A percentile compares a stretch with the other conserved stretches of the same genome.
Evolutionary conservation across 2,888 invertebrate species (phyloP).

Genomic region (Clepsis dumicolana): DNA sequence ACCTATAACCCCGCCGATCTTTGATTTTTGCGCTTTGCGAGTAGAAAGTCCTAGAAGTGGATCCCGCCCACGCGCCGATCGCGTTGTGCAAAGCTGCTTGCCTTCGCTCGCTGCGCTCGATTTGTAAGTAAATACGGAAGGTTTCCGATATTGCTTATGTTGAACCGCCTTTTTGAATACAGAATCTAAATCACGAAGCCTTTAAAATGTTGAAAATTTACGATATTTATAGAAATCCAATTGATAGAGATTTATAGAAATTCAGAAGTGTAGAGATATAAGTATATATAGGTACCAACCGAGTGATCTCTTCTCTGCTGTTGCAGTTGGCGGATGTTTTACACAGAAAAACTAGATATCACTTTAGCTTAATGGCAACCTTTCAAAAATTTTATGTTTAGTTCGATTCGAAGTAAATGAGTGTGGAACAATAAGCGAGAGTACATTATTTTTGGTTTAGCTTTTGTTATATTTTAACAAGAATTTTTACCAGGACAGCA

Average conservation of each 20-base stretch:
- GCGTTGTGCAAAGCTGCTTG: slow-evolving; percentile 70
- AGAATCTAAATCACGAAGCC: neutral
- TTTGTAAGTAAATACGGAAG: slow-evolving; percentile 58
- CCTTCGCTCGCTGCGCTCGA: slow-evolving; percentile 68
- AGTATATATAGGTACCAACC: too few relatives aligned
- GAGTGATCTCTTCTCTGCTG: too few relatives aligned
- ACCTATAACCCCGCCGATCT: slow-evolving; percentile 5
- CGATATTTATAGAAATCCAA: too few relatives aligned
- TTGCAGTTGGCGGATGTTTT: too few relatives aligned
- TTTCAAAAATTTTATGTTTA: too few relatives aligned
- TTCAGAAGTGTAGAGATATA: too few relatives aligned
- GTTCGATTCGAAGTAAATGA: too few relatives aligned
- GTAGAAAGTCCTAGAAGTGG: slow-evolving; percentile 48
- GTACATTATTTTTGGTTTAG: too few relatives aligned
- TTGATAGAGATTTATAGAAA: too few relatives aligned
- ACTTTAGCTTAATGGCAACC: too few relatives aligned
- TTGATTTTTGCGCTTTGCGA: slow-evolving; percentile 9
- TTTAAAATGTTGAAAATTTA: neutral
- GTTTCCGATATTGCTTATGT: slow-evolving; percentile 9
- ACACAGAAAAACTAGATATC: too few relatives aligned
- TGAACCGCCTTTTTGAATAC: neutral
- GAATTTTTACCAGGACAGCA: neutral
- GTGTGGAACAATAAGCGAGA: too few relatives aligned
- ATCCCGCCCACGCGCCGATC: slow-evolving; percentile 61
- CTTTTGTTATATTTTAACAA: neutral